Percentiles rank a stretch among this genome's conserved stretches.
Conservation (phyloP, 2,797 vertebrate species). For the Acanthornis magna region DNA sequence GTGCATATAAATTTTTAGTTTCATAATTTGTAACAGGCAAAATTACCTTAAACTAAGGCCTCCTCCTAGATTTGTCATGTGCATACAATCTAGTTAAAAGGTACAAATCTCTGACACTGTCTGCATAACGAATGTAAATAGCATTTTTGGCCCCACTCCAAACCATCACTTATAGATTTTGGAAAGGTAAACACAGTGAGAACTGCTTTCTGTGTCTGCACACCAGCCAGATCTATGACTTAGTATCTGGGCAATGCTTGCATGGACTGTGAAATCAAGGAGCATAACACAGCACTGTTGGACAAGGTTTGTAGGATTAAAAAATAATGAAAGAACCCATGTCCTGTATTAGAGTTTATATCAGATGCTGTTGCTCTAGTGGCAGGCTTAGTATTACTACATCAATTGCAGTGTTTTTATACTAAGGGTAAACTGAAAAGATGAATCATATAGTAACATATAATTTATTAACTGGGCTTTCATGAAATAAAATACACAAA, state of each 20-base stretch:
- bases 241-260: neutral
- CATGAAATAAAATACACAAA: neutral
- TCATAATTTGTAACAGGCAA: neutral
- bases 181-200: neutral
- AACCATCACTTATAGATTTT: neutral
- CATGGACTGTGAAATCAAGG: neutral
- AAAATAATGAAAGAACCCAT: neutral
- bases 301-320: neutral
- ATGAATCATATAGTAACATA: neutral
- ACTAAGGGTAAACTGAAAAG: neutral
- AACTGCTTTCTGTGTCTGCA: neutral
- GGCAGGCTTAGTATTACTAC: neutral
- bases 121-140: neutral
- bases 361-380: neutral
- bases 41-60: neutral
- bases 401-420: neutral
- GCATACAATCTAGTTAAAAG: neutral
- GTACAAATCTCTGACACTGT: neutral
- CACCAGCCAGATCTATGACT: neutral
- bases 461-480: neutral
- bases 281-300: neutral
- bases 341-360: neutral
- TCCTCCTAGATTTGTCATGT: neutral
- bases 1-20: neutral
- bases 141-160: neutral